Evolutionary conservation across 2,797 vertebrate genomes (phyloP).

Genomic region (Euphonia xanthogaster): DNA sequence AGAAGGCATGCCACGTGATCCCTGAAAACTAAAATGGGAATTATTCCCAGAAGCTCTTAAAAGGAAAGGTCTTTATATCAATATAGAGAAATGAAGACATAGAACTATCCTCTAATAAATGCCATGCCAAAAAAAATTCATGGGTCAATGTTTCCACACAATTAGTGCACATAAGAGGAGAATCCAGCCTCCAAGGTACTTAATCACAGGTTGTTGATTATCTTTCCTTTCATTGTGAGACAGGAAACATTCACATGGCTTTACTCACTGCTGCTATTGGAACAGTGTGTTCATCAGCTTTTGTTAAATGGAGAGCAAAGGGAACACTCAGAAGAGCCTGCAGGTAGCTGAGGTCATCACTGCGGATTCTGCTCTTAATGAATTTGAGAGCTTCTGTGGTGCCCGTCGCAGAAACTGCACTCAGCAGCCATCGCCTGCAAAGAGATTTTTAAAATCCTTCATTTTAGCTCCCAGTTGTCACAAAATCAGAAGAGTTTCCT

Average conservation of each 20-base stretch:
- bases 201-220: not conserved
- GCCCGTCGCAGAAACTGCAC: conserved; percentile 71
- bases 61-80: not conserved
- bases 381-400: conserved; percentile 80
- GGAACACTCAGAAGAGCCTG: conserved; percentile 77
- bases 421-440: conserved; percentile 82
- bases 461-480: not conserved
- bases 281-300: conserved; percentile 41
- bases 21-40: not conserved
- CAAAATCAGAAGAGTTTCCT: not conserved
- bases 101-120: not conserved
- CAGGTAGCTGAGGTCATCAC: conserved; percentile 62
- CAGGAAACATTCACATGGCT: not conserved
- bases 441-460: not conserved
- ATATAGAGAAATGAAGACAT: not conserved
- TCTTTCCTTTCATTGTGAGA: not conserved
- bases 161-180: not conserved
- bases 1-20: not conserved
- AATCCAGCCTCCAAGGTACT: not conserved
- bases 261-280: conserved; percentile 58
- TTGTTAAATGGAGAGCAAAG: conserved; percentile 74
- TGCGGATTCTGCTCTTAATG: conserved; percentile 76
- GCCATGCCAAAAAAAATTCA: not conserved
- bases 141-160: not conserved
- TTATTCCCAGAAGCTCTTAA: not conserved